Conservation (phyloP, 1,140 invertebrate genomes). For the Drosophila micromelanica region DNA sequence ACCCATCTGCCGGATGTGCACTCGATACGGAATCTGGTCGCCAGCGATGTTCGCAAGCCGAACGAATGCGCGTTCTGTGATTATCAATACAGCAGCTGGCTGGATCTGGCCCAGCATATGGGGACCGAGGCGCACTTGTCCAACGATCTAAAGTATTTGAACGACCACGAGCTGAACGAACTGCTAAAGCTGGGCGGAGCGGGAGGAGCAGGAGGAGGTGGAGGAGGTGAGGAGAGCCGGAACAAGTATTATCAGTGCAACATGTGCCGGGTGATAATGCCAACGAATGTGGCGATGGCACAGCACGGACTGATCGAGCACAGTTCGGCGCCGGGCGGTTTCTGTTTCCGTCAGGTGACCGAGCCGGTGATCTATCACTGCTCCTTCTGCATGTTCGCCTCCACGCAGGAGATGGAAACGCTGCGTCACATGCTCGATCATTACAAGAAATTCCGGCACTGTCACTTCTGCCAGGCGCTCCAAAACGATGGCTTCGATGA, state of each 20-base stretch:
- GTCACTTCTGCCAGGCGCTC: slow-evolving; percentile 23
- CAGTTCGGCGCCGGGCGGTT: slow-evolving; percentile 17
- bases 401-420: slow-evolving; percentile 28
- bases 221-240: background rate
- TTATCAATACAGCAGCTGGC: slow-evolving; percentile 21
- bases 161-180: slow-evolving; percentile 18
- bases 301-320: slow-evolving; percentile 49
- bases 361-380: slow-evolving; percentile 49
- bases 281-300: slow-evolving; percentile 39
- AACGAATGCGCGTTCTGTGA: slow-evolving; percentile 58
- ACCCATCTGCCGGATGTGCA: slow-evolving; percentile 37
- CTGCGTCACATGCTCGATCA: slow-evolving; percentile 61
- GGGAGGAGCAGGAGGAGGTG: no score
- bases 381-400: slow-evolving; percentile 55
- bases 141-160: slow-evolving; percentile 61
- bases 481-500: slow-evolving; percentile 39
- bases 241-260: slow-evolving; percentile 60
- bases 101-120: slow-evolving; percentile 39
- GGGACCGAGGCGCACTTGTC: slow-evolving; percentile 21
- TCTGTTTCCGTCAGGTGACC: slow-evolving; percentile 44
- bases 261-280: slow-evolving; percentile 55
- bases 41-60: slow-evolving; percentile 37
- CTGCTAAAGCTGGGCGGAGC: slow-evolving; percentile 26
- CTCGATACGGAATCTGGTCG: slow-evolving; percentile 22
- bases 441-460: slow-evolving; percentile 43